Evolutionary conservation across 37 sponge, comb jelly and placozoan species (phyloP).

Genomic region (Crambe crambe): DNA sequence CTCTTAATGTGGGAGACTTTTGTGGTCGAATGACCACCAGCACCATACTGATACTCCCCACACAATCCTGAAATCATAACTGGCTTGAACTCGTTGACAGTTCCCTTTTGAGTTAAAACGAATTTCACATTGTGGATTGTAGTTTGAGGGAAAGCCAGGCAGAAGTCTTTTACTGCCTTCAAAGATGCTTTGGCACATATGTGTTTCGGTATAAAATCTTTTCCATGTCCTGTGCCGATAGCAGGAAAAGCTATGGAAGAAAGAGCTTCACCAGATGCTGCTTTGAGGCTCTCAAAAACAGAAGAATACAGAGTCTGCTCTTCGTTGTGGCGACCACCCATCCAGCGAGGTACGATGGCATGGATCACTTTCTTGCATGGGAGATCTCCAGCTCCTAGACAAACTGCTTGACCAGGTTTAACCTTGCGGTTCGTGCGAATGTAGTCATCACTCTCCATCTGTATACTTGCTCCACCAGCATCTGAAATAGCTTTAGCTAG

Average conservation of each 20-base stretch:
- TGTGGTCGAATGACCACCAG: no score
- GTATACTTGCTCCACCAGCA: constrained; percentile 70
- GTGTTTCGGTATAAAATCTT: constrained; percentile 56
- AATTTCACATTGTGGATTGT: constrained; percentile 34
- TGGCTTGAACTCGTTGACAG: not conserved
- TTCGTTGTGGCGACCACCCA: constrained; percentile 40
- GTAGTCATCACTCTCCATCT: constrained; percentile 52
- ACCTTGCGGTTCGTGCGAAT: constrained; percentile 37
- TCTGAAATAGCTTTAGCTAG: constrained; percentile 73
- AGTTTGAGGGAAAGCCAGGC: constrained; percentile 4
- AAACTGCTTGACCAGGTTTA: constrained; percentile 52
- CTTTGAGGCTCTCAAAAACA: constrained; percentile 14
- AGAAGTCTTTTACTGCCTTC: constrained; percentile 45
- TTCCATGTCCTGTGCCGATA: constrained; percentile 70
- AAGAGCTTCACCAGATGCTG: constrained; percentile 30
- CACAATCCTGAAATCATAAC: not conserved
- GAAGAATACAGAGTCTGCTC: constrained; percentile 35
- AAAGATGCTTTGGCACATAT: constrained; percentile 55
- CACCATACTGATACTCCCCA: not conserved
- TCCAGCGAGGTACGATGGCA: constrained; percentile 79
- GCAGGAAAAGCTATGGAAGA: constrained; percentile 72
- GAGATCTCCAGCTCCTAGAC: constrained; percentile 64
- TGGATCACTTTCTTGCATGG: constrained; percentile 79
- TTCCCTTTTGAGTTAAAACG: constrained; percentile 14
- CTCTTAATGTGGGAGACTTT: no score